phyloP scores from a whole-genome alignment of 2,797 vertebrate species.

The Brotogeris chrysoptera region DNA sequence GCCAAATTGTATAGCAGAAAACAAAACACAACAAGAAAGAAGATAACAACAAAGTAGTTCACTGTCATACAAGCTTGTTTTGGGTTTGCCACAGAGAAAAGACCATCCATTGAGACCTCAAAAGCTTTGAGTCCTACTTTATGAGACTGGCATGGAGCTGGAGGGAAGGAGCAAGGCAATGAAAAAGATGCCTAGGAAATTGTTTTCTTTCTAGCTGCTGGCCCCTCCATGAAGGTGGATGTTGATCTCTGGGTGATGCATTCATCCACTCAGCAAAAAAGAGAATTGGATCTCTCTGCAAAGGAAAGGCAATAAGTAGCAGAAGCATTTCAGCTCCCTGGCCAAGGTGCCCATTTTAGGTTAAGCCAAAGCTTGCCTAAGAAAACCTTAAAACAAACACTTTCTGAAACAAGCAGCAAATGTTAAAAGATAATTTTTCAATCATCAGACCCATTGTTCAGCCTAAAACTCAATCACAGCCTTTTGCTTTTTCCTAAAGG shows the following conservation, averaged over 20 bases:
- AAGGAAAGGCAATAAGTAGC: background rate
- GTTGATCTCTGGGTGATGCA: background rate
- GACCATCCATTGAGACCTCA: background rate
- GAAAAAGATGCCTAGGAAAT: background rate
- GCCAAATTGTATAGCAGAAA: background rate
- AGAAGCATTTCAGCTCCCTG: background rate
- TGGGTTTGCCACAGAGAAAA: background rate
- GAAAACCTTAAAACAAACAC: background rate
- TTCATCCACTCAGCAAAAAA: background rate
- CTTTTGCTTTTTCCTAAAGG: background rate
- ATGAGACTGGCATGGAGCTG: background rate
- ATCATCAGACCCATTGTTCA: background rate
- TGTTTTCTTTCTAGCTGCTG: background rate
- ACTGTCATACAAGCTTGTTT: background rate
- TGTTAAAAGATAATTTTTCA: background rate
- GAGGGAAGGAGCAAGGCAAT: background rate
- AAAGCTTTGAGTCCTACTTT: background rate
- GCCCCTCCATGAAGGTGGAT: background rate
- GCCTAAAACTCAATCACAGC: background rate
- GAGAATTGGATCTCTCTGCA: background rate
- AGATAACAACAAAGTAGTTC: background rate
- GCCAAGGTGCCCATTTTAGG: background rate
- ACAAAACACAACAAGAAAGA: background rate
- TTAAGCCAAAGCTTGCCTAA: background rate
- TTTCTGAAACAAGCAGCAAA: background rate